Evolutionary conservation across 2,797 vertebrate species (phyloP).

Genomic region (Salmo trutta): DNA sequence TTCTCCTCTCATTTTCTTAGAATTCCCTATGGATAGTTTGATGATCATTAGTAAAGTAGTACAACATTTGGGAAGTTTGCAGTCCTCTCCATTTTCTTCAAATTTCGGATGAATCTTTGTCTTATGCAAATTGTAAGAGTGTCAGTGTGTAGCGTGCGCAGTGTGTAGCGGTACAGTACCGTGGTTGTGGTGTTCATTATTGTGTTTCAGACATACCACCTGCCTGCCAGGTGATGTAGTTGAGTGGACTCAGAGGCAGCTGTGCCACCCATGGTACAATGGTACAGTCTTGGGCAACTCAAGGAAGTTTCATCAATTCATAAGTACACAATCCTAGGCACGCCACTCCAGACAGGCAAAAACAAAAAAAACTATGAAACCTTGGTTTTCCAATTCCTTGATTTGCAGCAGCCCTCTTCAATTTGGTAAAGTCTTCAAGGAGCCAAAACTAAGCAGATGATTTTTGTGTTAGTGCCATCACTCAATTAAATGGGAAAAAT

Average conservation of each 20-base stretch:
- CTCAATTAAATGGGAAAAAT: slow-evolving; percentile 36
- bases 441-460: slow-evolving; percentile 54
- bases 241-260: slow-evolving; percentile 59
- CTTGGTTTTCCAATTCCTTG: slow-evolving; percentile 58
- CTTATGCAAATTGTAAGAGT: not conserved
- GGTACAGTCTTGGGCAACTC: slow-evolving; percentile 54
- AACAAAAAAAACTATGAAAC: slow-evolving; percentile 53
- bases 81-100: not conserved
- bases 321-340: slow-evolving; percentile 49
- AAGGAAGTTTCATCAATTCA: slow-evolving; percentile 62
- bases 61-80: not conserved
- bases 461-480: slow-evolving; percentile 56
- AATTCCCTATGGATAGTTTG: slow-evolving; percentile 2
- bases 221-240: slow-evolving; percentile 61
- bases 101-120: too few relatives aligned
- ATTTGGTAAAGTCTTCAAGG: slow-evolving; percentile 52
- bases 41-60: slow-evolving; percentile 11
- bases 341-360: slow-evolving; percentile 58
- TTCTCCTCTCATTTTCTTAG: not conserved
- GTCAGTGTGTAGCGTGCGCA: not conserved
- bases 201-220: slow-evolving; percentile 20
- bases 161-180: not conserved
- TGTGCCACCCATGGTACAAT: slow-evolving; percentile 63
- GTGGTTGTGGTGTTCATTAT: not conserved
- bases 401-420: slow-evolving; percentile 63